phyloP scores from a whole-genome alignment of 2,797 vertebrate genomes.

The Anomalospiza imberbis region DNA sequence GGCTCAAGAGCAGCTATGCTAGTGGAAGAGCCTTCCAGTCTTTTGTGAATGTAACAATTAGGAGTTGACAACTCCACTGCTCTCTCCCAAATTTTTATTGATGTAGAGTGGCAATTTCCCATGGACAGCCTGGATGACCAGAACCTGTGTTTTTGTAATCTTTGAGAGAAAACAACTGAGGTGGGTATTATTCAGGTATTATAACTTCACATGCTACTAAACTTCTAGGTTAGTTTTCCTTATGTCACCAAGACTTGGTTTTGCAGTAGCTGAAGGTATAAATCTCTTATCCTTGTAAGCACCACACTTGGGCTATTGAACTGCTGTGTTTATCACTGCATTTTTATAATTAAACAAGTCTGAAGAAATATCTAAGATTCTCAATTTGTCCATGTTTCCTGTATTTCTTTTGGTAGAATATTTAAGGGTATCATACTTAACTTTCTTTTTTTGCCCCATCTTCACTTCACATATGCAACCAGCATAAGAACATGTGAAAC shows the following conservation, averaged over 20 bases:
- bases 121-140: slow-evolving; percentile 21
- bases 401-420: background rate
- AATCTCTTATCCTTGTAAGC: background rate
- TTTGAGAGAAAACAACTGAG: slow-evolving; percentile 43
- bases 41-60: slow-evolving; percentile 24
- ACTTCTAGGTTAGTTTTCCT: slow-evolving; percentile 51
- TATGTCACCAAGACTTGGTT: background rate
- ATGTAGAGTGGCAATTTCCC: slow-evolving; percentile 22
- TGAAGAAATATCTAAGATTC: background rate
- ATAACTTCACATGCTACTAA: slow-evolving; percentile 44
- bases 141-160: slow-evolving; percentile 15
- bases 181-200: slow-evolving; percentile 42
- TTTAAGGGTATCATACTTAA: background rate
- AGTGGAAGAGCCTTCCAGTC: background rate
- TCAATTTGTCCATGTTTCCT: background rate
- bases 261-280: background rate
- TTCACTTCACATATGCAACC: background rate
- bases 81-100: slow-evolving; percentile 19
- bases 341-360: background rate
- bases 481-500: background rate
- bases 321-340: background rate
- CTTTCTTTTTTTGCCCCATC: background rate
- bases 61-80: background rate
- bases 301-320: background rate
- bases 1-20: slow-evolving; percentile 29